Percentiles rank a stretch among this genome's conserved stretches.
Evolutionary conservation across 2,113 vertebrate genomes (phyloP).

Genomic region (Onychorhynchus coronatus): DNA sequence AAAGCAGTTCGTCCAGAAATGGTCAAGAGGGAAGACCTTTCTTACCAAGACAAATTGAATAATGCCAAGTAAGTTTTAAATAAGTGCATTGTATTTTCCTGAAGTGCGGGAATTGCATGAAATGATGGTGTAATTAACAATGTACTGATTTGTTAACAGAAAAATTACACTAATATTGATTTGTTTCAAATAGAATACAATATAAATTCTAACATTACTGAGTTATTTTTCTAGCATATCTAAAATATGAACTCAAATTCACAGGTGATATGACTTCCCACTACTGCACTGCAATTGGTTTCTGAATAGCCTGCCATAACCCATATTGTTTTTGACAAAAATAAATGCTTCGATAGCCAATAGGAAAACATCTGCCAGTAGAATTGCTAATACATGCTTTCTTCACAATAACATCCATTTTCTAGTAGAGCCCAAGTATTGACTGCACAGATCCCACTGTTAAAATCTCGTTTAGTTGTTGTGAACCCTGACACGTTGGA

Average conservation of each 20-base stretch:
- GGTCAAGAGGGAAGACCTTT: slow-evolving; percentile 81
- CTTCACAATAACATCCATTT: not conserved
- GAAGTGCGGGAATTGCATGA: not conserved
- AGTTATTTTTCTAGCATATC: not conserved
- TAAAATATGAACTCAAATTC: not conserved
- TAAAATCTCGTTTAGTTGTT: not conserved
- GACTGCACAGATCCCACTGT: not conserved
- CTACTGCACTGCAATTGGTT: not conserved
- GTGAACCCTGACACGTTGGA: not conserved
- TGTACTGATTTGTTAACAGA: not conserved
- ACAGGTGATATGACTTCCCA: not conserved
- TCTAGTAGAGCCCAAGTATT: not conserved
- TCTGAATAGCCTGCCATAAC: not conserved
- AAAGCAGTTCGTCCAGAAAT: slow-evolving; percentile 86
- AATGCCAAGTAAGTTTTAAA: slow-evolving; percentile 84
- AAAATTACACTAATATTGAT: not conserved
- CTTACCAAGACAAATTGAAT: slow-evolving; percentile 79
- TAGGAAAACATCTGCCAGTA: not conserved
- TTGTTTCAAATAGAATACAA: not conserved
- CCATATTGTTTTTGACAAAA: not conserved
- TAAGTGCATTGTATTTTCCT: not conserved
- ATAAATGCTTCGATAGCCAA: not conserved
- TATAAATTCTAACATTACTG: not conserved
- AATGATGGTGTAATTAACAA: not conserved
- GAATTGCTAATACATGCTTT: not conserved